phyloP scores from a whole-genome alignment of 2,113 vertebrate species.

The Empidonax traillii region DNA sequence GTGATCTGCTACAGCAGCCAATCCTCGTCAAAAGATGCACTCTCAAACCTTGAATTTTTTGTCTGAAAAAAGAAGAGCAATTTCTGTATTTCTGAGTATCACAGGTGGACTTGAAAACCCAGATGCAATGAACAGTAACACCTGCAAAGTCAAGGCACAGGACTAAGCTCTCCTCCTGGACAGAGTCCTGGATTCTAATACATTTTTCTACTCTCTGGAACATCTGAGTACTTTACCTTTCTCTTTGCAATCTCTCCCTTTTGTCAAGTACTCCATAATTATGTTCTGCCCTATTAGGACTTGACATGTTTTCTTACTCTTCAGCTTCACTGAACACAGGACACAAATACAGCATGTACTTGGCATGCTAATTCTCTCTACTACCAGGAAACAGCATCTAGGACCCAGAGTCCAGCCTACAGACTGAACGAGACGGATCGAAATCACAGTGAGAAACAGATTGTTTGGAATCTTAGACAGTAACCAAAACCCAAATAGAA shows the following conservation, averaged over 20 bases:
- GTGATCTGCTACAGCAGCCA: neutral
- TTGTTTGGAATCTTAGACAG: neutral
- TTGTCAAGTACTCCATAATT: neutral
- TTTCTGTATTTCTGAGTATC: neutral
- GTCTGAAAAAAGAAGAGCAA: neutral
- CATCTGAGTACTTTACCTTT: neutral
- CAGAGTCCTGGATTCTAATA: neutral
- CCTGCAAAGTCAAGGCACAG: neutral
- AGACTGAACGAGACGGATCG: neutral
- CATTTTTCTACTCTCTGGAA: neutral
- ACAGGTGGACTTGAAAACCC: neutral
- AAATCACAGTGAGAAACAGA: neutral
- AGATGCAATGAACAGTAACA: neutral
- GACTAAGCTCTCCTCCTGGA: fast-evolving
- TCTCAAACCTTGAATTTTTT: neutral
- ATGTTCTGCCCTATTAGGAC: neutral
- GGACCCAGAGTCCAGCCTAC: neutral
- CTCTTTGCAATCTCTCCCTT: neutral
- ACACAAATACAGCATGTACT: neutral
- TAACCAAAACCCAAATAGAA: neutral
- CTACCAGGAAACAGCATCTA: neutral
- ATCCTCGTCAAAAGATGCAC: neutral
- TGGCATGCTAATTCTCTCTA: neutral
- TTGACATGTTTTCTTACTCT: neutral
- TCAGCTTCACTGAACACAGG: neutral